Conservation (phyloP, 2,888 invertebrate genomes). For the Eustalomyia histrio region DNA sequence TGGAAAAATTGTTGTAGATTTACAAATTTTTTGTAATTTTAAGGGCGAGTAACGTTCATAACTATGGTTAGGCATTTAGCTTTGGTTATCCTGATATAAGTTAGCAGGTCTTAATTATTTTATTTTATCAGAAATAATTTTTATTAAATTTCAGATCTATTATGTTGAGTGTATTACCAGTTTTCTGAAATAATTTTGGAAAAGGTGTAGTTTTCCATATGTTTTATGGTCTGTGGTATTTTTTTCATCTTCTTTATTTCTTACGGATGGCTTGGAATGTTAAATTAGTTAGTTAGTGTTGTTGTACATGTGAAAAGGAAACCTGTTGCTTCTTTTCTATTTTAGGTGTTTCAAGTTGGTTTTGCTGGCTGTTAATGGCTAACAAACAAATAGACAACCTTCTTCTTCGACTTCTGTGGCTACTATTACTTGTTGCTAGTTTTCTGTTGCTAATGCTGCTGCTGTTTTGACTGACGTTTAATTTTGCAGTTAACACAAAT, state of each 20-base stretch:
- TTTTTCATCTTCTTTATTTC: slow-evolving; percentile 1
- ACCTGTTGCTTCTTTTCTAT: slow-evolving; percentile 75
- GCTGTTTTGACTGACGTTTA: not conserved
- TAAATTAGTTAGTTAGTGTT: slow-evolving; percentile 26
- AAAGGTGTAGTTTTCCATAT: slow-evolving; percentile 5
- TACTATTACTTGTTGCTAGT: slow-evolving; percentile 50
- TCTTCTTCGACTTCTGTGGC: slow-evolving; percentile 53
- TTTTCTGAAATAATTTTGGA: slow-evolving; percentile 8
- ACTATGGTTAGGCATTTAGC: too few relatives aligned
- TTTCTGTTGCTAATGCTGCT: slow-evolving; percentile 33
- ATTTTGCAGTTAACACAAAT: slow-evolving; percentile 56
- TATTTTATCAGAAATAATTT: too few relatives aligned
- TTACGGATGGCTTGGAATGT: slow-evolving; percentile 56
- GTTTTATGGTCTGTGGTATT: slow-evolving; percentile 4
- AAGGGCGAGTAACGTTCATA: too few relatives aligned
- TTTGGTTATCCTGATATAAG: too few relatives aligned
- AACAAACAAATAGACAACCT: slow-evolving; percentile 25
- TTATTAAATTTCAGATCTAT: too few relatives aligned
- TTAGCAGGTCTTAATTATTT: too few relatives aligned
- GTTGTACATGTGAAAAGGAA: slow-evolving; percentile 71
- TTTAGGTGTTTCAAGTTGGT: slow-evolving; percentile 70
- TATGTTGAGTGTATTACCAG: too few relatives aligned
- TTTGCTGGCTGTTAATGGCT: slow-evolving; percentile 38
- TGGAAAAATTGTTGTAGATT: too few relatives aligned
- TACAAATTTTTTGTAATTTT: too few relatives aligned